Base-by-base conservation (phyloP, 64 coral and sea anemone species). In the Actinia equina region DNA sequence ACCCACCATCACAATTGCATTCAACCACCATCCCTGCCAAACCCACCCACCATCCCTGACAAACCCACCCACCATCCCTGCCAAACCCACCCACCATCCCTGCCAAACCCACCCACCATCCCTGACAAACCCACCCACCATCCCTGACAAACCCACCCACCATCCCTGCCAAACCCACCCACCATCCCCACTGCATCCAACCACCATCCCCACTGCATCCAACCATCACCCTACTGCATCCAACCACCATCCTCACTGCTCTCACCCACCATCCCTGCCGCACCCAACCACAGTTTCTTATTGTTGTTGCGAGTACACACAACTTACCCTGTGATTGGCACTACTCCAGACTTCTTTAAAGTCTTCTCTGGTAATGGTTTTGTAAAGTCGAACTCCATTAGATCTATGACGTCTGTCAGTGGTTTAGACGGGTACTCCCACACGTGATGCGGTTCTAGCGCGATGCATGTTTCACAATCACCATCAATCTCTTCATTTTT, bases 361-460 rank as follows among this genome's bases (percentile, higher is more conserved):
- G 37, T 46, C 4, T 51, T 60, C 12, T 84, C 64, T 44, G 89
- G 93, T 78, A 98, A 57, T 20, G 79, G 85, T 16, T 60, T 49
- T 22, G 87, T 88, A 58, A 98, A 98, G 41, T 95, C 87, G 83
- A 98, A 98, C 22, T 89, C 61, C 80, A 95, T 89, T 20, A 98
- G 59, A 23, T 83, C 55, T 15, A 94, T 70, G 27, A 90, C 89
- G 16, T 78, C 61, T 44, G 89, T 98, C 49, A 98, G 90, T 57
- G 96, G 87, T 77, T 49, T 81, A 59, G 84, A 88, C n/a, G 96
- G 96, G 59, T 98, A 98, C 63, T 98, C 93, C 96, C 96, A 98
- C 74, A 98, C 22, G 67, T 94, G 93, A 62, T 98, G 96, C 20
- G 93, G 96, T 65, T 98, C 96, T 54, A 95, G 87, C 0, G 85